Conservation (phyloP, 2,888 invertebrate genomes). For the Cantharis nigra region DNA sequence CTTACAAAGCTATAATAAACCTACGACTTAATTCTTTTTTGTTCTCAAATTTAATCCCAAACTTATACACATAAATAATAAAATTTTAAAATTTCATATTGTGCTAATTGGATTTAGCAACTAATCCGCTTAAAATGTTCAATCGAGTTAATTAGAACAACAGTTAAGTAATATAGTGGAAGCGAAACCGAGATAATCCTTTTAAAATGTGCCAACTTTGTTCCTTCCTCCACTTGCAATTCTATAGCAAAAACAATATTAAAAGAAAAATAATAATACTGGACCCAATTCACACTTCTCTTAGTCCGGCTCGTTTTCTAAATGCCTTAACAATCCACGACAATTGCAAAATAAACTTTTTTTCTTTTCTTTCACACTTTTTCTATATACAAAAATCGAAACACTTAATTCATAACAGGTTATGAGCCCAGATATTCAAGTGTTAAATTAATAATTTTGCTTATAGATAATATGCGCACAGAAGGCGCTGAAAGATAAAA, state of each 20-base stretch:
- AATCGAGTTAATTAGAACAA: constrained; percentile 11
- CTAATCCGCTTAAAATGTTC: constrained; percentile 20
- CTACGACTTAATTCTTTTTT: background rate
- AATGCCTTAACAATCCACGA: constrained; percentile 23
- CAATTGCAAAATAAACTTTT: background rate
- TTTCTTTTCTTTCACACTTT: background rate
- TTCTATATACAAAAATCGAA: background rate
- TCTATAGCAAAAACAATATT: constrained; percentile 13
- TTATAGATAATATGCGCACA: too few species aligned
- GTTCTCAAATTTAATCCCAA: background rate
- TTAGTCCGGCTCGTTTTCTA: background rate
- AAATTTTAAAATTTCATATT: background rate
- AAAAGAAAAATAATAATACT: constrained; percentile 25
- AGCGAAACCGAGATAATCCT: constrained; percentile 21
- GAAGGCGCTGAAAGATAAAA: too few species aligned
- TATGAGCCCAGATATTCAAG: too few species aligned
- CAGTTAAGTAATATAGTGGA: constrained; percentile 15
- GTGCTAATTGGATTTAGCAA: constrained; percentile 1
- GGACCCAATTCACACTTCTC: constrained; percentile 9
- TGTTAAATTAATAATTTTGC: too few species aligned
- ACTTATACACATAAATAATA: background rate
- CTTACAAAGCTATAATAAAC: background rate
- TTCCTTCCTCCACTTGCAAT: constrained; percentile 9
- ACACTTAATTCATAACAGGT: background rate
- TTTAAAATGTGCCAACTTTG: constrained; percentile 22